Evolutionary conservation across 2,113 vertebrate species (phyloP).

Genomic region (Pseudolaguvia tuberculata): DNA sequence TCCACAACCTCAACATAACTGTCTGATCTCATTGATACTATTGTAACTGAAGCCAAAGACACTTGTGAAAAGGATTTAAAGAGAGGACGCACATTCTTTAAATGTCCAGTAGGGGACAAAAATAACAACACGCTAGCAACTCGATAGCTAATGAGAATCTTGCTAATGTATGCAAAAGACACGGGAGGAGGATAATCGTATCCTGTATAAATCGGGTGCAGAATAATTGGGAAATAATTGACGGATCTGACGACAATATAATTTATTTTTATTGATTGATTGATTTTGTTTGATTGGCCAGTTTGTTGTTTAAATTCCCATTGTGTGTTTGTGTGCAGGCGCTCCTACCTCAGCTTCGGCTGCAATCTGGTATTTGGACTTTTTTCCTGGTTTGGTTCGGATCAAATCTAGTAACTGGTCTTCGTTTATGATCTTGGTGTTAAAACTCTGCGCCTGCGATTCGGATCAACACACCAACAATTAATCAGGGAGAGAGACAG

Average conservation of each 20-base stretch:
- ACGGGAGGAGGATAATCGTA: neutral
- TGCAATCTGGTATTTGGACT: constrained; percentile 88
- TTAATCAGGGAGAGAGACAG: too few species aligned
- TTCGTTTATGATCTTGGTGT: constrained; percentile 88
- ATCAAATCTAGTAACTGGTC: constrained; percentile 88
- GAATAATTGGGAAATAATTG: neutral
- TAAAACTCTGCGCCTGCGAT: constrained; percentile 79
- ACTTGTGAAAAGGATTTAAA: neutral
- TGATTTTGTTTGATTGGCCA: neutral
- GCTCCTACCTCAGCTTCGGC: constrained; percentile 81
- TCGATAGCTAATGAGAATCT: neutral
- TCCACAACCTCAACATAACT: too few species aligned
- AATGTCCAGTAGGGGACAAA: neutral
- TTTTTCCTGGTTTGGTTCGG: constrained; percentile 89
- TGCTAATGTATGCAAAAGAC: neutral
- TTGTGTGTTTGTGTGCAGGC: neutral
- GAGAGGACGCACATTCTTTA: neutral
- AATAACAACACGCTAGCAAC: too few species aligned
- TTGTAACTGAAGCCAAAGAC: too few species aligned
- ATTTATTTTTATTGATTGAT: too few species aligned
- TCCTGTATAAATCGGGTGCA: neutral
- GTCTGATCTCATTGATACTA: too few species aligned
- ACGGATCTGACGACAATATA: neutral
- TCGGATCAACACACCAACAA: neutral
- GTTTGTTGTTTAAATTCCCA: neutral